Base-by-base conservation (phyloP, 2,113 vertebrate genomes). In the Oreochromis aureus region DNA sequence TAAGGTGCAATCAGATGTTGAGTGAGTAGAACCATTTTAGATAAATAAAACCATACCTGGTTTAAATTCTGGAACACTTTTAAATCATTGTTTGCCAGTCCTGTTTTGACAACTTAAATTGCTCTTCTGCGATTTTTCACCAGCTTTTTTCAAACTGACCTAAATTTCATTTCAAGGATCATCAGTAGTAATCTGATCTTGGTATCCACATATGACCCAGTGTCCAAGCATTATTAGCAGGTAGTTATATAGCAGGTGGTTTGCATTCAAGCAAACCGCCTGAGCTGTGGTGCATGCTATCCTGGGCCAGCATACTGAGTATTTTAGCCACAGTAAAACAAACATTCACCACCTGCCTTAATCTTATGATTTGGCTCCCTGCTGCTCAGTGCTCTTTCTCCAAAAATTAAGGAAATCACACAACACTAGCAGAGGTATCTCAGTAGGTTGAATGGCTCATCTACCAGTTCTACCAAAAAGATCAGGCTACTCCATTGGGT, bases 371-470 rank as follows among this genome's bases (percentile, higher is more conserved):
- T 46, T 73, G 13, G 24, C 24, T 76, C 41, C 22, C 1, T 0
- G 69, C 9, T 10, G 3, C 41, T 48, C 24, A 16, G 0, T 48
- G 22, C 41, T 19, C 58, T 18, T 48, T 76, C 24, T 46, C 24
- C 1, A 76, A 18, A 76, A 30, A 30, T 76, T 27, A 76, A 44
- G n/a, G 66, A 71, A 16, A 44, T 71, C 66, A 6, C 6, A 6
- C 66, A 36, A 24, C n/a, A 6, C 66, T 10, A 1, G n/a, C n/a
- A 63, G 18, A 36, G 59, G 10, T 0, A 63, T 18, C 32, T 63
- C 32, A 0, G 18, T 0, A 36, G 32, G 30, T 63, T 0, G 59
- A 63, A 61, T 16, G 0, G 30, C 30, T 63, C 30, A 34, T 63
- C 59, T 34, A 1, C 0, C 0, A 19, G 18, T 63, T 63, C 59